A percentile compares a stretch with the other conserved stretches of the same genome.
phyloP scores from a whole-genome alignment of 2,888 invertebrate species.

The Pyrrhosoma nymphula region DNA sequence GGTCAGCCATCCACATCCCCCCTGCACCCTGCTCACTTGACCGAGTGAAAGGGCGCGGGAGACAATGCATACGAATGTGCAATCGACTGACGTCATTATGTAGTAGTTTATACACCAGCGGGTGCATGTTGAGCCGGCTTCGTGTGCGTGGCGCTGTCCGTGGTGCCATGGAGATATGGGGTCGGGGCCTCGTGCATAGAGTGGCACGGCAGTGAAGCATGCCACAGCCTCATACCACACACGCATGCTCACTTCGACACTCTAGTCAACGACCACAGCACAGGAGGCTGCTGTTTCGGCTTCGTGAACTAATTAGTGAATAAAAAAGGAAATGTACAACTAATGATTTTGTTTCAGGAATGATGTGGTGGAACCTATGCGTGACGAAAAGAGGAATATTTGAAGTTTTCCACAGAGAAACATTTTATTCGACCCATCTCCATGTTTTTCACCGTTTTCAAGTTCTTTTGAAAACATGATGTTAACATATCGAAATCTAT shows the following conservation, averaged over 20 bases:
- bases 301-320: no score
- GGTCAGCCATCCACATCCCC: neutral
- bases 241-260: neutral
- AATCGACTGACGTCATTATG: slow-evolving; percentile 4
- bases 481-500: no score
- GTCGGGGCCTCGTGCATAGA: neutral
- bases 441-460: no score
- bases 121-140: neutral
- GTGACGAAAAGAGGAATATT: no score
- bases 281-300: no score
- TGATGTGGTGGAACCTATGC: no score
- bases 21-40: neutral
- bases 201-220: neutral
- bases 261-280: neutral
- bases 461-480: no score
- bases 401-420: no score
- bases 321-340: no score
- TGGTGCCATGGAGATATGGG: neutral
- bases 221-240: neutral
- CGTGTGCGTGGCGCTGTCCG: neutral
- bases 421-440: no score
- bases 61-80: slow-evolving; percentile 8
- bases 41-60: neutral
- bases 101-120: neutral
- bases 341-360: no score